Evolutionary conservation across 2,888 invertebrate genomes (phyloP).

Genomic region (Trichacis sp.): DNA sequence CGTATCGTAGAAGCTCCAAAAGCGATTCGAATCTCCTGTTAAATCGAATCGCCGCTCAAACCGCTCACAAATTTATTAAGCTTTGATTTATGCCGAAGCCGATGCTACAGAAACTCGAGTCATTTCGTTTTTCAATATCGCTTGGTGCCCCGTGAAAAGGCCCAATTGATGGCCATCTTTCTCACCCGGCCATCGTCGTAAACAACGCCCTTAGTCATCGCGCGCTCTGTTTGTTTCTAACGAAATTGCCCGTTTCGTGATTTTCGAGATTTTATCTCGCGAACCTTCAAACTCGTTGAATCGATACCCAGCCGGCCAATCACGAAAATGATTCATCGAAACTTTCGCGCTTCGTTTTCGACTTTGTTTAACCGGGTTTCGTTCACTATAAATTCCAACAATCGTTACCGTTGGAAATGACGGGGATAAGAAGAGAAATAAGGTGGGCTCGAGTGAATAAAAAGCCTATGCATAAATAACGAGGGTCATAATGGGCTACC

Average conservation of each 20-base stretch:
- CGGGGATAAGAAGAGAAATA: no score
- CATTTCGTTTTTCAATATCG: not conserved
- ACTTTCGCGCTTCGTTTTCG: no score
- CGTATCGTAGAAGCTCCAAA: constrained; percentile 36
- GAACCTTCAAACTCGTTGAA: constrained; percentile 1
- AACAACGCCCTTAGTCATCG: constrained; percentile 25
- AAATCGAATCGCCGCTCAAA: constrained; percentile 19
- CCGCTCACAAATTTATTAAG: constrained; percentile 34
- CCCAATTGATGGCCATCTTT: constrained; percentile 1
- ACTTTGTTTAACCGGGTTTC: no score
- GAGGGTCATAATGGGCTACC: constrained; percentile 4
- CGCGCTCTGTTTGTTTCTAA: constrained; percentile 22
- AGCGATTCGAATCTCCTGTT: constrained; percentile 37
- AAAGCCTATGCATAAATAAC: not conserved
- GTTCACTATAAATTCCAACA: no score
- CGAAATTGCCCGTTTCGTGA: constrained; percentile 11
- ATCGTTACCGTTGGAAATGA: no score
- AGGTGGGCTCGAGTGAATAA: no score
- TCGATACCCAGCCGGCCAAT: not conserved
- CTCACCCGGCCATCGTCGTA: constrained; percentile 27
- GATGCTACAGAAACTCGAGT: constrained; percentile 4
- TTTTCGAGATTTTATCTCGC: not conserved
- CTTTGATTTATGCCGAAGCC: constrained; percentile 33
- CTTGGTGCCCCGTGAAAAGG: not conserved
- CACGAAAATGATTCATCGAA: not conserved